Base-by-base conservation (phyloP, 2,888 invertebrate genomes). In the Cybosia mesomella region DNA sequence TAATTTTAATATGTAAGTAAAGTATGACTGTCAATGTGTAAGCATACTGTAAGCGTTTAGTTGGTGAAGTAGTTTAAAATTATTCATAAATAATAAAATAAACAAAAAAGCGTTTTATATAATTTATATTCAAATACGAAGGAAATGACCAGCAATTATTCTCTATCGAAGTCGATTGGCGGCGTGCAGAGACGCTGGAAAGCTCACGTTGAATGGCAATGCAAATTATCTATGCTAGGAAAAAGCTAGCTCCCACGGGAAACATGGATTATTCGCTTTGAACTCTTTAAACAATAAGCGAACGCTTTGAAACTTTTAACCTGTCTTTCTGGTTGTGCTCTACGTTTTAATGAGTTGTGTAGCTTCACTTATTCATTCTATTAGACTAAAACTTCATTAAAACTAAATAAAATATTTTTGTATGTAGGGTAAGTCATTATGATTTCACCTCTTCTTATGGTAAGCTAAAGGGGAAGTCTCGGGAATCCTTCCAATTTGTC, bases 251-350 rank as follows among this genome's bases (percentile, higher is more conserved):
- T 49, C 49, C 8, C n/a, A 9, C n/a, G 49, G n/a, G 49, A 49
- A 18, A 2, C 18, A 49, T 5, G 9, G n/a, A 49, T 49, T 49
- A n/a, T 49, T 49, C 49, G n/a, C n/a, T 49, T 49, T 49, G n/a
- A 49, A 49, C 49, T 49, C 49, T 49, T 49, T 49, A 49, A 49
- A 49, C 49, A 49, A 49, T 49, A 49, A n/a, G n/a, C n/a, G 49
- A 49, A 9, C n/a, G 49, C n/a, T 49, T 49, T n/a, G 18, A 18
- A 18, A 0, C 3, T 18, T 43, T 43, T 18, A 43, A 43, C 18
- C 43, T 18, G 43, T 7, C 18, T 43, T 43, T 43, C 5, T 43
- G 7, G 43, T n/a, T 7, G n/a, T 49, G 18, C 15, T 18, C 49
- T 49, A 49, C 8, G 49, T n/a, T 49, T 9, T 49, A 49, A 49